A percentile compares a stretch with the other conserved stretches of the same genome.
These are phyloP conservation scores for Aphrophora alni DNA, from an alignment of 2,888 invertebrate genomes.

Conservation along the genomic window DNA sequence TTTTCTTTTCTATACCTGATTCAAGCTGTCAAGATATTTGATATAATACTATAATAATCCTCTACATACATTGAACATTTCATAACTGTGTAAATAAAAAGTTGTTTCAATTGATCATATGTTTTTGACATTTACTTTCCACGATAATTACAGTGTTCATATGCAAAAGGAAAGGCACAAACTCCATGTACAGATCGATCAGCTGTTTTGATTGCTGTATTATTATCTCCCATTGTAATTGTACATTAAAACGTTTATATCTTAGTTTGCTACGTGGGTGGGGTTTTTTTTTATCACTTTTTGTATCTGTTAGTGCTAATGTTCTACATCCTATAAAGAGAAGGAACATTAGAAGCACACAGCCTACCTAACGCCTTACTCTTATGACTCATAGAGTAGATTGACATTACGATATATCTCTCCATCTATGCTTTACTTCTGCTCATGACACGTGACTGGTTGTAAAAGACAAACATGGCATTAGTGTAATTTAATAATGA, in stretches of 20 bases:
- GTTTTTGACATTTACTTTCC: background rate
- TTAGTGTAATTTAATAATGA: background rate
- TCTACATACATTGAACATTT: too few relatives aligned
- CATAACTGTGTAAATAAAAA: too few relatives aligned
- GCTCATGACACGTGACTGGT: background rate
- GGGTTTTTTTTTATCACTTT: too few relatives aligned
- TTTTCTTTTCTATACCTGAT: too few relatives aligned
- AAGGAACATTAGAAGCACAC: too few relatives aligned
- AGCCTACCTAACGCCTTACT: background rate
- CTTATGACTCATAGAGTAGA: background rate
- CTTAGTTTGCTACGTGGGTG: background rate
- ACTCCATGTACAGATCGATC: background rate
- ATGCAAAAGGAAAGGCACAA: background rate
- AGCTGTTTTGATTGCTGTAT: background rate
- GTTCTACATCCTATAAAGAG: too few relatives aligned
- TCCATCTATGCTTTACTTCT: background rate
- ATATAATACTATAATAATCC: too few relatives aligned
- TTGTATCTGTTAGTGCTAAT: too few relatives aligned
- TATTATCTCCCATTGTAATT: background rate
- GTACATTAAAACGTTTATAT: background rate
- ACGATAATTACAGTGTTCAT: background rate
- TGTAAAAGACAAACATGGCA: background rate
- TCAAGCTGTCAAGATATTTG: too few relatives aligned
- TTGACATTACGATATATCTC: background rate
- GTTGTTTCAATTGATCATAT: background rate